A percentile compares a stretch with the other conserved stretches of the same genome.
phyloP scores from a whole-genome alignment of 1,140 invertebrate genomes.

The Copidosoma floridanum region DNA sequence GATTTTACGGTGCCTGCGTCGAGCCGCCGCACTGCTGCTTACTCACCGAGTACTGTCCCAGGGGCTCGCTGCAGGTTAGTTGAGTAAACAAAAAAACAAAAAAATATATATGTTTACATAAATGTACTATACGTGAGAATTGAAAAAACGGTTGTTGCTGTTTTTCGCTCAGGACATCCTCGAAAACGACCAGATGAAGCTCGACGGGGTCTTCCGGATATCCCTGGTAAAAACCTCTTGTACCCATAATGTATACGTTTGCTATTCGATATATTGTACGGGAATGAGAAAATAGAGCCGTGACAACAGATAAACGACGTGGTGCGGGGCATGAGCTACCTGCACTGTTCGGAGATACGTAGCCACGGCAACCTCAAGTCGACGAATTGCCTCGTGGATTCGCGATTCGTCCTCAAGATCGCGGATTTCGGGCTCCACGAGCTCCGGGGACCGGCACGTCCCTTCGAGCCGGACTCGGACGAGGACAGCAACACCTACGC shows the following conservation, averaged over 20 bases:
- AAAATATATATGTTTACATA: too few species aligned
- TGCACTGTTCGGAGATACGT: slow-evolving; percentile 86
- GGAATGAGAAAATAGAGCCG: too few species aligned
- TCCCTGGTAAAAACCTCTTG: too few species aligned
- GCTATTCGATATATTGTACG: too few species aligned
- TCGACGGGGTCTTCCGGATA: slow-evolving; percentile 89
- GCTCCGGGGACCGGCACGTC: slow-evolving; percentile 61
- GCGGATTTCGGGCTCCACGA: slow-evolving; percentile 91
- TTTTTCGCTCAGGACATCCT: slow-evolving; percentile 74
- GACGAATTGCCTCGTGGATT: slow-evolving; percentile 97
- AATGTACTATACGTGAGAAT: too few species aligned
- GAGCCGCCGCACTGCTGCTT: slow-evolving; percentile 83
- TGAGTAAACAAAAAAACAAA: too few species aligned
- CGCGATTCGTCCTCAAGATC: slow-evolving; percentile 94
- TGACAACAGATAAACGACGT: slow-evolving; percentile 82
- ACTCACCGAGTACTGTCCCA: slow-evolving; percentile 92
- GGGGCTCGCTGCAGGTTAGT: slow-evolving; percentile 77
- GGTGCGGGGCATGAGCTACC: slow-evolving; percentile 89
- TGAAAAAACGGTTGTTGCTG: too few species aligned
- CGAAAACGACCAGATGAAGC: slow-evolving; percentile 84
- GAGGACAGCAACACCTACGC: slow-evolving; percentile 48
- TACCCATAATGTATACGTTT: too few species aligned
- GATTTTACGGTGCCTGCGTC: slow-evolving; percentile 92
- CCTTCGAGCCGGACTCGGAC: slow-evolving; percentile 49
- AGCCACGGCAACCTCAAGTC: slow-evolving; percentile 97